These are phyloP conservation scores for Herminia tarsipennalis DNA, from an alignment of 2,888 invertebrate genomes.

Conservation along the genomic window DNA sequence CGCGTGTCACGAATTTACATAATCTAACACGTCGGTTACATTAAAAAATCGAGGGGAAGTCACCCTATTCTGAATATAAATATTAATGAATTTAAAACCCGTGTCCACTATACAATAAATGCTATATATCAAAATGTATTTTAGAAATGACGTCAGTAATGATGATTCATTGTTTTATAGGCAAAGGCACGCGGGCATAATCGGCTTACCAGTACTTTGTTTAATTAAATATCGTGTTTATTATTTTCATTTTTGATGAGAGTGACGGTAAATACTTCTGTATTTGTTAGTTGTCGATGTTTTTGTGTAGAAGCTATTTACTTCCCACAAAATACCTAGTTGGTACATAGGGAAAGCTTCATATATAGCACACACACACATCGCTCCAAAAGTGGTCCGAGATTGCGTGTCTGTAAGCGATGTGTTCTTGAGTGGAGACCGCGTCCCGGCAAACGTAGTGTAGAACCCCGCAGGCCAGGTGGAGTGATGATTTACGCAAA, in stretches of 20 bases:
- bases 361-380: too few species aligned
- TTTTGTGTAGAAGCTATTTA: conserved; percentile 1
- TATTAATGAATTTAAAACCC: conserved; percentile 12
- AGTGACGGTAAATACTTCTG: background rate
- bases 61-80: conserved; percentile 29
- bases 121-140: conserved; percentile 28
- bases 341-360: background rate
- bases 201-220: conserved; percentile 31
- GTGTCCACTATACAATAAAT: conserved; percentile 18
- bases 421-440: too few species aligned
- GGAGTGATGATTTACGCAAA: too few species aligned
- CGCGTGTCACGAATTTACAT: conserved; percentile 31
- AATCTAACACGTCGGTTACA: conserved; percentile 30
- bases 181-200: conserved; percentile 10
- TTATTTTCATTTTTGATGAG: conserved; percentile 20
- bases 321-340: too few species aligned
- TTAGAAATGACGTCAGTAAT: conserved; percentile 35
- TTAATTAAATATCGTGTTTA: conserved; percentile 42
- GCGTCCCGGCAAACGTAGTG: too few species aligned
- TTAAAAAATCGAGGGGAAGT: conserved; percentile 30
- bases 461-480: too few species aligned
- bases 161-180: conserved; percentile 35
- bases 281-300: conserved; percentile 8
- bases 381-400: too few species aligned
- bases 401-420: too few species aligned